A percentile compares a stretch with the other conserved stretches of the same genome.
Conservation (phyloP, 2,888 invertebrate species). For the Phlogophora meticulosa region DNA sequence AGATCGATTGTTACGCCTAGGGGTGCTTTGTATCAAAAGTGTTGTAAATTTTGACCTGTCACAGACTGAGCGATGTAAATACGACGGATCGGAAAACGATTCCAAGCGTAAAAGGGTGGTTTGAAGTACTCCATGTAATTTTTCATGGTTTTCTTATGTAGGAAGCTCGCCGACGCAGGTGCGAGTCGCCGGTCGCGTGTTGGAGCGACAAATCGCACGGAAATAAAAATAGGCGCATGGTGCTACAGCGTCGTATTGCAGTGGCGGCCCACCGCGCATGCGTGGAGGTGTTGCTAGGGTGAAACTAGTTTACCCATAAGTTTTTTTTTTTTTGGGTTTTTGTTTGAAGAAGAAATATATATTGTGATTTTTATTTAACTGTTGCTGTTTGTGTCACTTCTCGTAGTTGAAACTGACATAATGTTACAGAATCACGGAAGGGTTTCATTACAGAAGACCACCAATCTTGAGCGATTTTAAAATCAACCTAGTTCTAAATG, state of each 20-base stretch:
- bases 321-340: neutral
- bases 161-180: constrained; percentile 26
- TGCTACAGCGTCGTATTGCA: constrained; percentile 87
- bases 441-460: neutral
- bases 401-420: neutral
- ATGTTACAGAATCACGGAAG: neutral
- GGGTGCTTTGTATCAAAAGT: neutral
- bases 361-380: neutral
- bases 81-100: neutral
- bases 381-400: neutral
- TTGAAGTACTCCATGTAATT: constrained; percentile 5
- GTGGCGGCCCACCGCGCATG: constrained; percentile 84
- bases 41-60: neutral
- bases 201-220: constrained; percentile 63
- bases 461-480: neutral
- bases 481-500: neutral
- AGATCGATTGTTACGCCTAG: constrained; percentile 39
- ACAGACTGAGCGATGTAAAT: neutral
- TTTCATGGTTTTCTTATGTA: constrained; percentile 24
- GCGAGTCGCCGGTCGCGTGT: constrained; percentile 48
- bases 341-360: neutral
- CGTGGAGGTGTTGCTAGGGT: constrained; percentile 76
- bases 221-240: constrained; percentile 81
- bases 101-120: neutral
- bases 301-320: constrained; percentile 30